phyloP scores from a whole-genome alignment of 2,797 vertebrate species.

The Sebastes cheni region DNA sequence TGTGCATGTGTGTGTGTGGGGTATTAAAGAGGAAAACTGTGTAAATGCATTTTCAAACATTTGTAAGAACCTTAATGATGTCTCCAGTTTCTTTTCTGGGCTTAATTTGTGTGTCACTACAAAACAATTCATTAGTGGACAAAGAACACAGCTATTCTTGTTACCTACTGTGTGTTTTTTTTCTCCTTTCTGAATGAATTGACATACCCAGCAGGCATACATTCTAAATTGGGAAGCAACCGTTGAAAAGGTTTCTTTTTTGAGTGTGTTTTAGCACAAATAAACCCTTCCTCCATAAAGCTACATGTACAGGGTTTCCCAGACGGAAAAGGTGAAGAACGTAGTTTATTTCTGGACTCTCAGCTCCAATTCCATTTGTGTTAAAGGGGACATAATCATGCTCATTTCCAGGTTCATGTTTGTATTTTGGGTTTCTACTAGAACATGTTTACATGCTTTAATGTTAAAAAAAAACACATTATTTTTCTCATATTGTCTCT shows the following conservation, averaged over 20 bases:
- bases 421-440: too few relatives aligned
- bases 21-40: background rate
- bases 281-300: background rate
- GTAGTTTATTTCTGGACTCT: background rate
- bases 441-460: too few relatives aligned
- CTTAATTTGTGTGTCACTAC: slow-evolving; percentile 19
- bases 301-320: background rate
- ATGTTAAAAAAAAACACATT: too few relatives aligned
- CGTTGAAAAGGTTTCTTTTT: background rate
- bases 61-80: slow-evolving; percentile 25
- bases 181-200: background rate
- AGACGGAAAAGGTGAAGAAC: background rate
- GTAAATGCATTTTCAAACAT: slow-evolving; percentile 12
- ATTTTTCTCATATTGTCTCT: too few relatives aligned
- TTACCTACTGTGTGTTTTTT: background rate
- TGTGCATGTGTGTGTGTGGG: background rate
- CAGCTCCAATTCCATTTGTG: too few relatives aligned
- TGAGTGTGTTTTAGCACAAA: background rate
- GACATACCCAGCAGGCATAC: background rate
- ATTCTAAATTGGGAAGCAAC: background rate
- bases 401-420: too few relatives aligned
- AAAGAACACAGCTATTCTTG: slow-evolving; percentile 1
- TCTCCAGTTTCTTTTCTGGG: background rate
- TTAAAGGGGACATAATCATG: too few relatives aligned
- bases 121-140: slow-evolving; percentile 29